Evolutionary conservation across 2,888 invertebrate species (phyloP).

Genomic region (Phasia obesa): DNA sequence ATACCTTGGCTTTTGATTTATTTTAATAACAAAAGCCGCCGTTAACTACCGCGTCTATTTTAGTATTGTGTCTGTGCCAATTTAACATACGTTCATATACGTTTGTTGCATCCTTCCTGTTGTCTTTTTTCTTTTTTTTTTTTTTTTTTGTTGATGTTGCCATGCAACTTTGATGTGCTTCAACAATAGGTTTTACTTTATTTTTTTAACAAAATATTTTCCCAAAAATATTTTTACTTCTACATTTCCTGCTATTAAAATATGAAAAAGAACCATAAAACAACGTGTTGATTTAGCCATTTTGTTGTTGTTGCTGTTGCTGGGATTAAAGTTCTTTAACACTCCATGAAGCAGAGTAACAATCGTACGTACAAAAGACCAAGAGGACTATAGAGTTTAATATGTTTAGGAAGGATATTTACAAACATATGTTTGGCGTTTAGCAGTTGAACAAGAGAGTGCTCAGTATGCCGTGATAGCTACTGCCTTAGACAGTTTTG

Average conservation of each 20-base stretch:
- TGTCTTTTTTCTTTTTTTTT: no score
- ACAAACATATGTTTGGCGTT: conserved; percentile 77
- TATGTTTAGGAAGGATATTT: conserved; percentile 81
- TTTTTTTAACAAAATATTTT: conserved; percentile 25
- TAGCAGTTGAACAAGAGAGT: conserved; percentile 65
- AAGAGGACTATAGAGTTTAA: conserved; percentile 74
- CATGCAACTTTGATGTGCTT: conserved; percentile 19
- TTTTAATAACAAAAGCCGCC: background rate
- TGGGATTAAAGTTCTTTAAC: conserved; percentile 56
- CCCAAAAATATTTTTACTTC: conserved; percentile 15
- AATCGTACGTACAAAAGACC: background rate
- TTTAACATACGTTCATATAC: background rate
- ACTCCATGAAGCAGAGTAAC: conserved; percentile 21
- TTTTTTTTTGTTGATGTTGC: no score
- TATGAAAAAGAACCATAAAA: background rate
- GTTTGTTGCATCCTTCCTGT: background rate
- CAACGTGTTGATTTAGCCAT: conserved; percentile 45
- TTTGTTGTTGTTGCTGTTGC: conserved; percentile 21
- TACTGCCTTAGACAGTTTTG: background rate
- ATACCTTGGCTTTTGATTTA: conserved; percentile 2
- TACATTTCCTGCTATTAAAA: background rate
- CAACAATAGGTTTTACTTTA: conserved; percentile 25
- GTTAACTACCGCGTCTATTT: background rate
- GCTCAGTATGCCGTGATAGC: conserved; percentile 34
- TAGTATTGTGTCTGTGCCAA: background rate